These are phyloP conservation scores for Drosophila willistoni DNA, from an alignment of 1,140 invertebrate species.

Conservation along the genomic window DNA sequence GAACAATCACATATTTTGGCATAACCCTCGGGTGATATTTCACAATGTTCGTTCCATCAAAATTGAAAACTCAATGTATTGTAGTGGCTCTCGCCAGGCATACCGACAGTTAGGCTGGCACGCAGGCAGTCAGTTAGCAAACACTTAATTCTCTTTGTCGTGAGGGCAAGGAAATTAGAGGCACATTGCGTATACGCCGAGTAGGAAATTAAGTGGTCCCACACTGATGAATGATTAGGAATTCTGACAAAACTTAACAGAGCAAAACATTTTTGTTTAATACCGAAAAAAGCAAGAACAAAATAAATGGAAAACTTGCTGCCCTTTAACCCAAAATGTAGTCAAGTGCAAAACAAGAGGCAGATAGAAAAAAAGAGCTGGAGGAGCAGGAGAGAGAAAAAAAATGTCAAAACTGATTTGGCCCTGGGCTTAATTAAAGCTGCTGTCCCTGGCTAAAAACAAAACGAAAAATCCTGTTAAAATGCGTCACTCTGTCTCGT, in stretches of 20 bases:
- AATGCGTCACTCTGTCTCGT: constrained; percentile 23
- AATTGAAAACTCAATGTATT: constrained; percentile 58
- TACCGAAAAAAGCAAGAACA: background rate
- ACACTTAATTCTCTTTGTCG: constrained; percentile 57
- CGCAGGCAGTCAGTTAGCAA: background rate
- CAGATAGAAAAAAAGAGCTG: background rate
- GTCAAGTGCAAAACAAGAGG: constrained; percentile 49
- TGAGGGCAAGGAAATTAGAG: constrained; percentile 61
- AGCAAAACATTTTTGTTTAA: background rate
- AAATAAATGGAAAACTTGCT: background rate
- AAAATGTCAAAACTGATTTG: constrained; percentile 29
- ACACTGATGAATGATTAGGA: constrained; percentile 2
- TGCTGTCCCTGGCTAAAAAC: constrained; percentile 14
- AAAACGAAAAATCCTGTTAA: constrained; percentile 28
- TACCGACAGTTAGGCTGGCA: background rate
- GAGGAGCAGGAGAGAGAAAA: background rate
- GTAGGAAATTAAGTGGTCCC: constrained; percentile 54
- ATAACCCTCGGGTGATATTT: constrained; percentile 14
- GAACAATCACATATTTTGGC: constrained; percentile 20
- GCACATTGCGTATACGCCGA: constrained; percentile 48
- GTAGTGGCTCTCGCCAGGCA: constrained; percentile 15
- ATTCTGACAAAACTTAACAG: constrained; percentile 9
- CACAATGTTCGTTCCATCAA: constrained; percentile 42
- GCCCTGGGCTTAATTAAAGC: constrained; percentile 61
- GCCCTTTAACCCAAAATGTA: constrained; percentile 50